Base-by-base conservation (phyloP, 2,888 invertebrate species). In the Pterostichus niger region DNA sequence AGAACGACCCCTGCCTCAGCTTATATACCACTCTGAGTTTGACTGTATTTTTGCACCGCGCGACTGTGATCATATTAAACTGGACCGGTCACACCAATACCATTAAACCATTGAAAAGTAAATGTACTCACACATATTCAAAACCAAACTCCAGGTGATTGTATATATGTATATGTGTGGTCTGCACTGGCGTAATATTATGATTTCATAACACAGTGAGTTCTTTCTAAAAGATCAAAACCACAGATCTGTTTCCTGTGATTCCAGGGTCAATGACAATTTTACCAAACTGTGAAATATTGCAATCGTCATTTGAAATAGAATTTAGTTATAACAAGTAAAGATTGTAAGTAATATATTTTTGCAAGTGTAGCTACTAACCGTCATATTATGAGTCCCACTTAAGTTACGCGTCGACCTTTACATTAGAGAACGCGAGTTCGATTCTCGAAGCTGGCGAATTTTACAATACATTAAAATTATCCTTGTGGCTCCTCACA, bases 231-330 rank as follows among this genome's bases (percentile, higher is more conserved):
- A 52, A 71, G 68, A 71, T 71, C 68, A 71, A 71, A 44, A 13
- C 13, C 68, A 44, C 15, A 71, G 68, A 44, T 71, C 68, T 71
- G 68, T 71, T 71, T 71, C 68, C 68, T 71, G 68, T 24, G 40
- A 40, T 17, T 15, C 68, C 68, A 71, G 40, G 68, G 68, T 71
- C 68, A 71, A 71, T 71, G 68, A 71, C 68, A 44, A 71, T 71
- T 56, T 13, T 56, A 35, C 15, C 40, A 49, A 13, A 40, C 33
- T 35, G 44, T 13, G 68, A 46, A 71, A 64, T 64, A 40, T n/a
- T 59, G 35, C 64, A 64, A 13, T 6, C 33, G 64, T 64, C 35
- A 33, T 64, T 64, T 64, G 31, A 35, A 64, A 49, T 49, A 13
- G 13, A 24, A 1, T 24, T 3, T 3, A n/a, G n/a, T n/a, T n/a